A percentile compares a stretch with the other conserved stretches of the same genome.
These are phyloP conservation scores for Ruditapes philippinarum DNA, from an alignment of 1,140 invertebrate genomes.

Conservation along the genomic window DNA sequence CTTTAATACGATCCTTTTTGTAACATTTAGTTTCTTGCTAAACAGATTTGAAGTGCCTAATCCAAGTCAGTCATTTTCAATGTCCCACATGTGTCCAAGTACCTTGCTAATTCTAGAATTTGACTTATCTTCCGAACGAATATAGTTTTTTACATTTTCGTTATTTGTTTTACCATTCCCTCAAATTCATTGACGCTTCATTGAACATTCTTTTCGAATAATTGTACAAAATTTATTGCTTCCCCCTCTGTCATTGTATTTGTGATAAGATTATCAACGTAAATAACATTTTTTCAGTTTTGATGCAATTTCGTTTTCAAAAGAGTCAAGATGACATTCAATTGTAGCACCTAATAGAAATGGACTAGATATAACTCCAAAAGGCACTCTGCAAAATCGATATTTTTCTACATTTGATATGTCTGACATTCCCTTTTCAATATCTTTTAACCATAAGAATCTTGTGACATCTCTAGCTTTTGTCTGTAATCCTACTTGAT, in stretches of 20 bases:
- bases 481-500: not conserved
- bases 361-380: conserved; percentile 11
- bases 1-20: not conserved
- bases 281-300: conserved; percentile 10
- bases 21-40: not conserved
- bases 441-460: conserved; percentile 27
- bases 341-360: conserved; percentile 13
- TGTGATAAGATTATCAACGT: conserved; percentile 22
- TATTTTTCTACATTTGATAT: not conserved
- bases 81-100: not conserved
- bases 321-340: conserved; percentile 8
- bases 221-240: not conserved
- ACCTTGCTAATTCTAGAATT: not conserved
- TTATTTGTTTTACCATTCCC: not conserved
- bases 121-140: not conserved
- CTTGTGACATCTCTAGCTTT: not conserved
- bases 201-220: not conserved
- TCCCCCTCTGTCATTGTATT: not conserved
- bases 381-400: conserved; percentile 5
- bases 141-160: not conserved
- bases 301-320: not conserved
- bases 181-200: not conserved
- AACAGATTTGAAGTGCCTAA: not conserved
- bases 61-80: not conserved
- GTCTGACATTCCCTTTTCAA: not conserved